phyloP scores from a whole-genome alignment of 2,888 invertebrate genomes.

The Physocephala rufipes region DNA sequence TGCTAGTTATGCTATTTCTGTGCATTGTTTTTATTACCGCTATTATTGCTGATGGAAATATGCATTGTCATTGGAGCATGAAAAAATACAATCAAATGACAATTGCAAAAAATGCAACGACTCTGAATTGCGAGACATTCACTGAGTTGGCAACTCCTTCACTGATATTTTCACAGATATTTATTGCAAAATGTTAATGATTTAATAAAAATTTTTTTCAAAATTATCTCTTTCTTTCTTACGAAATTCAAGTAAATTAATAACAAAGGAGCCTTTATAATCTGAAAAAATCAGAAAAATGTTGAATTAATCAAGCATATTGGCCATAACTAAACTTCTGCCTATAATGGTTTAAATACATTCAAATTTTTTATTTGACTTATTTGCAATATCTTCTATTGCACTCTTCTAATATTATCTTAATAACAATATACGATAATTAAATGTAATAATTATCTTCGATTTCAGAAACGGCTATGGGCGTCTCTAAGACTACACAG shows the following conservation, averaged over 20 bases:
- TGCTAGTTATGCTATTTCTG: neutral
- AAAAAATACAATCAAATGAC: neutral
- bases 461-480: constrained; percentile 83
- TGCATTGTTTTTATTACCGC: neutral
- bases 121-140: neutral
- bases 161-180: neutral
- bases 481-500: constrained; percentile 84
- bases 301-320: too few relatives aligned
- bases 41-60: neutral
- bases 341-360: too few relatives aligned
- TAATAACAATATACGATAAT: neutral
- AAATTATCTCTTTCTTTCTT: too few relatives aligned
- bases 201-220: too few relatives aligned
- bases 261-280: too few relatives aligned
- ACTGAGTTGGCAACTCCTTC: neutral
- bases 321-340: too few relatives aligned
- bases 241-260: too few relatives aligned
- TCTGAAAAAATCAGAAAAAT: too few relatives aligned
- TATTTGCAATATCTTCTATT: too few relatives aligned
- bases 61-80: neutral
- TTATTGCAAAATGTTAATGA: too few relatives aligned
- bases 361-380: too few relatives aligned
- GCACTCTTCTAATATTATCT: too few relatives aligned
- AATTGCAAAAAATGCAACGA: neutral
- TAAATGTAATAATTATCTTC: neutral